A percentile compares a stretch with the other conserved stretches of the same genome.
These are phyloP conservation scores for Todiramphus chloris DNA, from an alignment of 2,113 vertebrate species.

Conservation along the genomic window DNA sequence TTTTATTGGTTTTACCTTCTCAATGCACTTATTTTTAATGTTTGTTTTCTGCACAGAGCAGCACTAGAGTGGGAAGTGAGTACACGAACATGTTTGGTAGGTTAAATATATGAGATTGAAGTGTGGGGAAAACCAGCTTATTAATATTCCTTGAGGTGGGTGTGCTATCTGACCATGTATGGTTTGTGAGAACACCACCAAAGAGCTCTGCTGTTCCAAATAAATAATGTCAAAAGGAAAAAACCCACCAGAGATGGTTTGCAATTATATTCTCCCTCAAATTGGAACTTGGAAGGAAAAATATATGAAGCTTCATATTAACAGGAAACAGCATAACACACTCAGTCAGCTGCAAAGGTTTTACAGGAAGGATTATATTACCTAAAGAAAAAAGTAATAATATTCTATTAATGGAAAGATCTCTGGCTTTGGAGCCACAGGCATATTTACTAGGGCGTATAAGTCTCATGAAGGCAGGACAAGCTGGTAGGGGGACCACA, in stretches of 20 bases:
- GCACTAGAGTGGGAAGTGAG: background rate
- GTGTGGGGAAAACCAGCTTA: background rate
- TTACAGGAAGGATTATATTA: background rate
- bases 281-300: background rate
- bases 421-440: background rate
- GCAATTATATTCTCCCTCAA: background rate
- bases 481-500: background rate
- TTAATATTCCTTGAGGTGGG: background rate
- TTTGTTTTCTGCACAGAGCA: background rate
- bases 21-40: background rate
- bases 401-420: background rate
- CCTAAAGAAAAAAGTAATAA: background rate
- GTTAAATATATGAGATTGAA: background rate
- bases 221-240: accelerated
- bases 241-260: background rate
- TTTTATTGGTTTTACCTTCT: background rate
- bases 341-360: background rate
- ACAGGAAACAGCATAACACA: background rate
- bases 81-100: background rate
- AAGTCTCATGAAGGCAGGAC: background rate
- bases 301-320: background rate
- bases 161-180: background rate
- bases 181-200: background rate
- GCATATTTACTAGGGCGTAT: background rate
- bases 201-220: background rate